Evolutionary conservation across 2,113 vertebrate species (phyloP).

Genomic region (Lucifuga dentata): DNA sequence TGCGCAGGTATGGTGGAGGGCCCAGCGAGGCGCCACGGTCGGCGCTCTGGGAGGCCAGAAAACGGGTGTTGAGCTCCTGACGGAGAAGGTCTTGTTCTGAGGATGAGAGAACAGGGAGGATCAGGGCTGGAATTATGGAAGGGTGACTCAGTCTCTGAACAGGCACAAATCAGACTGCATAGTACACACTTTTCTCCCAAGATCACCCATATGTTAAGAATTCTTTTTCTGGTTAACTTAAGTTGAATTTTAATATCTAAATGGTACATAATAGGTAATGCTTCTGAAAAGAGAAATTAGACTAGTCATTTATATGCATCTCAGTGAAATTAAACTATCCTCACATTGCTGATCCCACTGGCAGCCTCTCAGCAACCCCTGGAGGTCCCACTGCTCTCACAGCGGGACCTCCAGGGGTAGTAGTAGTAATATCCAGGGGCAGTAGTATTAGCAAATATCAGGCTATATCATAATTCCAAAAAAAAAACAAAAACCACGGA

Average conservation of each 20-base stretch:
- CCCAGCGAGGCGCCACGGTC: slow-evolving; percentile 96
- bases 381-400: too few species aligned
- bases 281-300: not conserved
- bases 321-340: not conserved
- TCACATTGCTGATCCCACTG: not conserved
- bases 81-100: slow-evolving; percentile 97
- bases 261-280: not conserved
- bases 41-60: slow-evolving; percentile 95
- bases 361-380: not conserved
- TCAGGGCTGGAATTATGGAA: not conserved
- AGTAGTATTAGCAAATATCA: too few species aligned
- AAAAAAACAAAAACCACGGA: slow-evolving; percentile 26
- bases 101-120: not conserved
- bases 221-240: too few species aligned
- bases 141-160: not conserved
- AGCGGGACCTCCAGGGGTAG: too few species aligned
- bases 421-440: too few species aligned
- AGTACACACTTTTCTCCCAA: not conserved
- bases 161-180: not conserved
- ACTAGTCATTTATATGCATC: not conserved
- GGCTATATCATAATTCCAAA: slow-evolving; percentile 8
- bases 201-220: not conserved
- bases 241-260: too few species aligned
- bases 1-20: slow-evolving; percentile 96
- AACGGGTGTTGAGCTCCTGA: slow-evolving; percentile 97